A percentile compares a stretch with the other conserved stretches of the same genome.
Conservation (phyloP, 2,113 vertebrate species). For the Sinocyclocheilus maitianheensis region DNA sequence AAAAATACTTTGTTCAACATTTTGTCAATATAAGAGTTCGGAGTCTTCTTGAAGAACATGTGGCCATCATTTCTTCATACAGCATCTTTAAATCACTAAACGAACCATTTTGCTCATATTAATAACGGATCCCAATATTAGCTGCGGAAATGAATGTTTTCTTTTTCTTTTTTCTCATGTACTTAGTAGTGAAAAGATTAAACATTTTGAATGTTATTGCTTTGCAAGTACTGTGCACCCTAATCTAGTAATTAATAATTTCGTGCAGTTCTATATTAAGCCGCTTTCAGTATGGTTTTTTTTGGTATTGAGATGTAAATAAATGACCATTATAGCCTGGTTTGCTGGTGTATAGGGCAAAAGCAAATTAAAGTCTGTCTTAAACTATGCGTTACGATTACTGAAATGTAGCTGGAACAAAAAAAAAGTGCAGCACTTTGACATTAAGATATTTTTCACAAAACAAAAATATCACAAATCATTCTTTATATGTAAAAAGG, state of each 20-base stretch:
- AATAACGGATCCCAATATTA: background rate
- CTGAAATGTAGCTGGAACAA: background rate
- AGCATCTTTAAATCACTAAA: background rate
- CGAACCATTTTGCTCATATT: background rate
- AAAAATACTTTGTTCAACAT: background rate
- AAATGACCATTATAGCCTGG: background rate
- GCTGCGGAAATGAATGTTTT: background rate
- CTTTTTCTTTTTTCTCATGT: background rate
- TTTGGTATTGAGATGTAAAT: background rate
- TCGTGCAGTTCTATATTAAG: slow-evolving; percentile 1
- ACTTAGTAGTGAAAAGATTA: background rate
- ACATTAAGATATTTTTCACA: background rate
- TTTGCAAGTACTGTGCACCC: background rate
- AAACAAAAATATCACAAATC: slow-evolving; percentile 15
- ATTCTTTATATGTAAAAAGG: slow-evolving; percentile 45
- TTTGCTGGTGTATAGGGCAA: background rate
- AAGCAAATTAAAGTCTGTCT: background rate
- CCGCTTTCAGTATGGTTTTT: background rate
- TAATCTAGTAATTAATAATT: background rate
- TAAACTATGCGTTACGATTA: background rate
- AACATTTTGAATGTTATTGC: background rate
- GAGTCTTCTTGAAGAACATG: background rate
- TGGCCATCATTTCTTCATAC: background rate
- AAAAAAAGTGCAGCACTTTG: background rate
- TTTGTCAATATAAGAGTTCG: background rate